phyloP scores from a whole-genome alignment of 2,888 invertebrate species.

The Tetragonisca angustula region DNA sequence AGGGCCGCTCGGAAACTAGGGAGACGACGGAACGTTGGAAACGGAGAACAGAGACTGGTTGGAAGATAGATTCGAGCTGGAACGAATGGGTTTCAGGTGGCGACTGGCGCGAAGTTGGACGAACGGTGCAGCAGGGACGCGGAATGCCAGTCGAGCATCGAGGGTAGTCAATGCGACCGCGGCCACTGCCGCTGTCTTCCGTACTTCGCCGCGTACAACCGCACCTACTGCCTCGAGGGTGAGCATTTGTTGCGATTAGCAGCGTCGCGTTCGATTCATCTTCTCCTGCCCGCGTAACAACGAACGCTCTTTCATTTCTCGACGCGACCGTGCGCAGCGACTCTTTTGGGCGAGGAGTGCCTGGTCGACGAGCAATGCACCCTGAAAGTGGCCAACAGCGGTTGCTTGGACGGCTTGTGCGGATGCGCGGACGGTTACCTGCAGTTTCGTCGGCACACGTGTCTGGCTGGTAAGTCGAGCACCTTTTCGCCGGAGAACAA shows the following conservation, averaged over 20 bases:
- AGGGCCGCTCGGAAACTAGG: too few species aligned
- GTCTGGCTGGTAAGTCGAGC: constrained; percentile 92
- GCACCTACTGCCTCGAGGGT: constrained; percentile 93
- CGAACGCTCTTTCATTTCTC: background rate
- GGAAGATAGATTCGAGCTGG: too few species aligned
- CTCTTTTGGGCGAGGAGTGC: constrained; percentile 93
- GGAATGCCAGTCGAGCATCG: constrained; percentile 87
- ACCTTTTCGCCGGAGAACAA: too few species aligned
- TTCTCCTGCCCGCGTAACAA: background rate
- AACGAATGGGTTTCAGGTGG: constrained; percentile 15
- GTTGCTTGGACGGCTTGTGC: constrained; percentile 93
- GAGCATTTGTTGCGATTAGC: constrained; percentile 76
- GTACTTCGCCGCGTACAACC: constrained; percentile 92
- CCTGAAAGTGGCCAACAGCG: constrained; percentile 94
- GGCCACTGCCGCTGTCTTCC: constrained; percentile 93
- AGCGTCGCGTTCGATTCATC: background rate
- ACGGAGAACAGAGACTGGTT: too few species aligned
- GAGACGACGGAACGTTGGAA: too few species aligned
- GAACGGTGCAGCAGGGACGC: constrained; percentile 87
- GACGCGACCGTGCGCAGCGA: constrained; percentile 86
- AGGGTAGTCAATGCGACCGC: constrained; percentile 88
- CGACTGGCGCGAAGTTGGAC: constrained; percentile 85
- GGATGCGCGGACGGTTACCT: constrained; percentile 93
- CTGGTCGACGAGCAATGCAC: constrained; percentile 93
- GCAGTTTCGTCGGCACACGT: constrained; percentile 95